These are phyloP conservation scores for Aphidoletes aphidimyza DNA, from an alignment of 2,888 invertebrate genomes.

Conservation along the genomic window DNA sequence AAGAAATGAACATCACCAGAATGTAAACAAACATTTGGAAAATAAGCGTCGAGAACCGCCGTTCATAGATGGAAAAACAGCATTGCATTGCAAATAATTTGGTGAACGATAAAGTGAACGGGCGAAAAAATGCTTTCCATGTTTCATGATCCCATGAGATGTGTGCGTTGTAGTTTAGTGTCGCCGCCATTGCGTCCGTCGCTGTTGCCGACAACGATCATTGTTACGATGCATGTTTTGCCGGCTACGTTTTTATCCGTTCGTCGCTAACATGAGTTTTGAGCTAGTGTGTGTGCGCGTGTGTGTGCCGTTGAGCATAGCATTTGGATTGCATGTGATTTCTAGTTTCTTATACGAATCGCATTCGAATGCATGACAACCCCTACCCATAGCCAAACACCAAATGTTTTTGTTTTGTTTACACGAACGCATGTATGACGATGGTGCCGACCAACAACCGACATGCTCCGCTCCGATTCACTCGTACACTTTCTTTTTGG, in stretches of 20 bases:
- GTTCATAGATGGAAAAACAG: not conserved
- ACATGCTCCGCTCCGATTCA: not conserved
- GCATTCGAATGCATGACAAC: not conserved
- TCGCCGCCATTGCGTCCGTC: not conserved
- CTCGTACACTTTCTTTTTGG: not conserved
- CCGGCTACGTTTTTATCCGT: not conserved
- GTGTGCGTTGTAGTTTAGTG: not conserved
- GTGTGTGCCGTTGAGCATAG: not conserved
- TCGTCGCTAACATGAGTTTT: slow-evolving; percentile 7
- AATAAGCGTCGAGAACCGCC: not conserved
- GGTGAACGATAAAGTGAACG: not conserved
- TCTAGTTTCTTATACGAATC: slow-evolving; percentile 36
- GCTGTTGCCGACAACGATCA: not conserved
- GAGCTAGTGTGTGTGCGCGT: no score
- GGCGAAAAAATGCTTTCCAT: slow-evolving; percentile 34
- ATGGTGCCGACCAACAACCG: not conserved
- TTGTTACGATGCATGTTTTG: slow-evolving; percentile 19
- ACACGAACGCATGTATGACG: slow-evolving; percentile 31
- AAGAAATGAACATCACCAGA: slow-evolving; percentile 48
- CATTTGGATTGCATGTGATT: slow-evolving; percentile 28
- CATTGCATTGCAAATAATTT: slow-evolving; percentile 16
- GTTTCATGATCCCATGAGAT: slow-evolving; percentile 33
- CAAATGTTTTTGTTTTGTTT: slow-evolving; percentile 44
- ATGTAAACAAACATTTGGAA: slow-evolving; percentile 44
- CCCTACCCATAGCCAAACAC: not conserved